Evolutionary conservation across 2,797 vertebrate species (phyloP), one percentile per base, ranked within the genome.

Genomic region (Allobates femoralis): DNA sequence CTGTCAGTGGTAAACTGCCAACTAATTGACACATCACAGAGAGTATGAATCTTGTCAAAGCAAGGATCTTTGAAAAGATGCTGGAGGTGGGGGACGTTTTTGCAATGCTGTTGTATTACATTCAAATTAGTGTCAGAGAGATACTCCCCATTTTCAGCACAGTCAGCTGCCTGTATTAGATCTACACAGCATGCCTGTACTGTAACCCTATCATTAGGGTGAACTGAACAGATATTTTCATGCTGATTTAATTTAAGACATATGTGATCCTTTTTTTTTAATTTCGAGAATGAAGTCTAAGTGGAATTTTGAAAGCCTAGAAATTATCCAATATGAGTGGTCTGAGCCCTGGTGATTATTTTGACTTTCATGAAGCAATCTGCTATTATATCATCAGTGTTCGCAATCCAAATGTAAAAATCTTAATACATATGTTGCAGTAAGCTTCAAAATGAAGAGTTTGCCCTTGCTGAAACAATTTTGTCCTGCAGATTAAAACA

Each of bases 21-120:
- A 88, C 87, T 88, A 88, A 88, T 85, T 88, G 87, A 88, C 87
- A 88, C 87, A 88, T 88, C 87, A 88, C 83, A 88, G 83, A 87
- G 78, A 88, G 69, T 88, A 85, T 81, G 87, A 88, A 88, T 88
- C 87, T 88, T 88, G 87, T 88, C 87, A 88, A 88, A 88, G 87
- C 81, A 85, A 88, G 71, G 83, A 88, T 85, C 87, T 88, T 85
- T 88, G 71, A 81, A 88, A 85, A 88, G 83, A 85, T 76, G 58
- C 78, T 77, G 67, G 87, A 80, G 87, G 60, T 76, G 78, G 87
- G 87, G 87, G 83, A 81, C 71, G 18, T 85, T 87, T 85, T 69
- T 85, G 78, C 83, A 85, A 55, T 85, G 77, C 78, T 81, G 87
- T 81, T 88, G 78, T 85, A 88, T 81, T 88, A 88, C 78, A 88